Conservation (phyloP, 2,888 invertebrate species). For the Schrankia costaestrigalis region DNA sequence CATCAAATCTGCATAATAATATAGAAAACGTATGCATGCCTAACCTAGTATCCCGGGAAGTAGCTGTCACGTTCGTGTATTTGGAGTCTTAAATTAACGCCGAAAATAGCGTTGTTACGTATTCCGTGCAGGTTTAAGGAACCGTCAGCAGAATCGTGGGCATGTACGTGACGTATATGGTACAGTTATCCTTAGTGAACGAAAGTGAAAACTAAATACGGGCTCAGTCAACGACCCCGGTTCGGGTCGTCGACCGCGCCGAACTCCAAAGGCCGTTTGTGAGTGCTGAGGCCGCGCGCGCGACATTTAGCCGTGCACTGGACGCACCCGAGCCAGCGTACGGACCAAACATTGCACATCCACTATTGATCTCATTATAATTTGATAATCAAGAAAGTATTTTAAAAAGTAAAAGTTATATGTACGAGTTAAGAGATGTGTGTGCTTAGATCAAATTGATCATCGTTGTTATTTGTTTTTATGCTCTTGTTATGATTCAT, state of each 20-base stretch:
- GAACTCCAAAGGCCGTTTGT: slow-evolving; percentile 80
- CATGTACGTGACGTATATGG: slow-evolving; percentile 68
- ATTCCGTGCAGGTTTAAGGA: slow-evolving; percentile 57
- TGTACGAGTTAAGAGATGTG: slow-evolving; percentile 14
- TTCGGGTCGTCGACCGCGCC: slow-evolving; percentile 75
- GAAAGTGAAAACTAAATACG: slow-evolving; percentile 80
- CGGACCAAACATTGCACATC: slow-evolving; percentile 57
- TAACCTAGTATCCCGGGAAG: slow-evolving; percentile 2
- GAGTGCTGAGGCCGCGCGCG: slow-evolving; percentile 75
- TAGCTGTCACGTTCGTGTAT: slow-evolving; percentile 8
- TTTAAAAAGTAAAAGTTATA: slow-evolving; percentile 37
- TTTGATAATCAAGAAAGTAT: slow-evolving; percentile 29
- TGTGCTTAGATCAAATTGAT: no score
- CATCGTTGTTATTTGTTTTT: no score
- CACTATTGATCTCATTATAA: slow-evolving; percentile 19
- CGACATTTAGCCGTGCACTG: slow-evolving; percentile 66
- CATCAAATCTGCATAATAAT: slow-evolving; percentile 14
- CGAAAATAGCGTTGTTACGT: slow-evolving; percentile 36
- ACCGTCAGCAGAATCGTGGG: slow-evolving; percentile 47
- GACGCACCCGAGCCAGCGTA: slow-evolving; percentile 51
- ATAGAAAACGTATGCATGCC: slow-evolving; percentile 2
- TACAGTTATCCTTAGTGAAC: slow-evolving; percentile 80
- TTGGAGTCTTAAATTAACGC: slow-evolving; percentile 8
- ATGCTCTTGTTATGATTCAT: no score
- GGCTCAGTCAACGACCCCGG: slow-evolving; percentile 70